Percentiles rank a stretch among this genome's conserved stretches.
These are phyloP conservation scores for Nomada ruficornis DNA, from an alignment of 2,888 invertebrate genomes.

Conservation along the genomic window DNA sequence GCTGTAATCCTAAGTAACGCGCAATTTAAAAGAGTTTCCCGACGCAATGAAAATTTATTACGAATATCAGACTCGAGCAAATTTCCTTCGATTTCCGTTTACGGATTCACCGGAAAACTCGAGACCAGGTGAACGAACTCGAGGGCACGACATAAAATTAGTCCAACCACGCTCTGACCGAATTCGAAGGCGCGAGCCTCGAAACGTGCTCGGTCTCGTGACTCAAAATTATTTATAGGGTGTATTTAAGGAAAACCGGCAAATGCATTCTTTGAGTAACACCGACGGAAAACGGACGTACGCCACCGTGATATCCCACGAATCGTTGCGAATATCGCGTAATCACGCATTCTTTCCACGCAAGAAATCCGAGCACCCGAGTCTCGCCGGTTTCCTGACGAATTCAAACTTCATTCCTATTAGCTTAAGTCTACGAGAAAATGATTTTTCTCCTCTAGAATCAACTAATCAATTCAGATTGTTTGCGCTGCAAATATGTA, in stretches of 20 bases:
- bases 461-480: not conserved
- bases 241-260: constrained; percentile 70
- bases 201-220: constrained; percentile 74
- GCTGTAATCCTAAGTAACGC: no score
- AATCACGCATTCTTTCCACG: not conserved
- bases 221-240: constrained; percentile 79
- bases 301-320: not conserved
- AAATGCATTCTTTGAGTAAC: constrained; percentile 36
- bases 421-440: not conserved
- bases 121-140: constrained; percentile 79
- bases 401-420: constrained; percentile 1
- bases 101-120: constrained; percentile 58
- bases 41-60: not conserved
- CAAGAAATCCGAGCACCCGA: constrained; percentile 2
- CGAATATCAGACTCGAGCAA: not conserved
- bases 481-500: not conserved
- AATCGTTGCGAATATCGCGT: constrained; percentile 3
- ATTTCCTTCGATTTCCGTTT: constrained; percentile 41
- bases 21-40: not conserved
- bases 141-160: constrained; percentile 78
- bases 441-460: not conserved
- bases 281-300: not conserved
- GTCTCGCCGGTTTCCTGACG: not conserved
- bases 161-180: constrained; percentile 78
- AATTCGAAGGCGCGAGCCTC: constrained; percentile 74